These are phyloP conservation scores for Gallinago jamesoni DNA, from an alignment of 2,113 vertebrate genomes.

Conservation along the genomic window DNA sequence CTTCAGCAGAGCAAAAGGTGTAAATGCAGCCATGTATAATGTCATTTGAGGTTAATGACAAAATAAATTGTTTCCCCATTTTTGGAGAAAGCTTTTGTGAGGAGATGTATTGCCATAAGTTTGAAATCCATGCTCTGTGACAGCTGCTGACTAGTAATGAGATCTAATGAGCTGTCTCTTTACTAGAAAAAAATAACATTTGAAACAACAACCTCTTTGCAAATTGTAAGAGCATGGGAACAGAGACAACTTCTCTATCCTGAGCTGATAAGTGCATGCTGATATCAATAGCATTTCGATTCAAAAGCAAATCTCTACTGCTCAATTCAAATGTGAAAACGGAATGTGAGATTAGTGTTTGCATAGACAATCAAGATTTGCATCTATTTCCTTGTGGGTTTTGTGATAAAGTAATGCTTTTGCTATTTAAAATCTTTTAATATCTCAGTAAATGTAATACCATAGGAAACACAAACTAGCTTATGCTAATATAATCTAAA, in stretches of 20 bases:
- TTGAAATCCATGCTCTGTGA: conserved; percentile 69
- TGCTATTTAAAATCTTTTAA: not conserved
- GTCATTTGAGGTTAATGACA: conserved; percentile 67
- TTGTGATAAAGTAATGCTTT: not conserved
- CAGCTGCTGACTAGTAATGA: conserved; percentile 74
- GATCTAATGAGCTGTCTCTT: conserved; percentile 74
- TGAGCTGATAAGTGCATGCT: conserved; percentile 35
- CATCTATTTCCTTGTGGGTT: not conserved
- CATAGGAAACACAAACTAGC: not conserved
- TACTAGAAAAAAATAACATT: conserved; percentile 67
- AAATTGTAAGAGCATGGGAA: conserved; percentile 59
- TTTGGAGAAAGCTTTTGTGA: conserved; percentile 62
- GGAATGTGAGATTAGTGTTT: conserved; percentile 1
- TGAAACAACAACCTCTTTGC: conserved; percentile 58
- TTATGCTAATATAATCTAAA: not conserved
- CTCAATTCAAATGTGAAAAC: conserved; percentile 51
- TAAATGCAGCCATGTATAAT: conserved; percentile 42
- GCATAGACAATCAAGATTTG: conserved; percentile 2
- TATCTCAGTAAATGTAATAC: not conserved
- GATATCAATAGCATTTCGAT: conserved; percentile 65
- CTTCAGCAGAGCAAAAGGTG: conserved; percentile 50
- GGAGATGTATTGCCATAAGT: conserved; percentile 60
- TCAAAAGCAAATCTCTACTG: conserved; percentile 50
- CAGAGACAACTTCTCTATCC: conserved; percentile 27
- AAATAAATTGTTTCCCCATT: conserved; percentile 70